Base-by-base conservation (phyloP, 2,113 vertebrate species). In the Australoheros scitulus region DNA sequence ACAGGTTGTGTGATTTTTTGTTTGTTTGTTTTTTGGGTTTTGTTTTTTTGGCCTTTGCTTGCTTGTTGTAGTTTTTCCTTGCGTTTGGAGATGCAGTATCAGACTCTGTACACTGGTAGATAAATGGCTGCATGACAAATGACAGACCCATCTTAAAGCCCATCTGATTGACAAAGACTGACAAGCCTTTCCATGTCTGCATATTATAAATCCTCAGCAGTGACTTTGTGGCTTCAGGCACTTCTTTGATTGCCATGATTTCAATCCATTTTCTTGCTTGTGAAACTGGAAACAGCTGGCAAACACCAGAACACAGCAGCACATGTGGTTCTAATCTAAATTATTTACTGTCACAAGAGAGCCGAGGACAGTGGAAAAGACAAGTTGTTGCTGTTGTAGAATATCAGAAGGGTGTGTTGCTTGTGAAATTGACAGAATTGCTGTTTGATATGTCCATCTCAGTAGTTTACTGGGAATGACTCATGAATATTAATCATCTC, bases 291-390 rank as follows among this genome's bases (percentile, higher is more conserved):
- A 76, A 68, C 85, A 80, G 76, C 77, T 29, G 24, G 17, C 65
- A 52, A 52, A 72, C 52, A 41, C 34, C 72, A 57, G 41, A 83
- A 52, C 56, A 61, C 15, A 36, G 72, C 56, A 41, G 24, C 22
- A 15, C 81, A 87, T 80, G 61, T 80, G 77, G 77, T 55, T 63
- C 32, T 41, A 41, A 72, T 84, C 43, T 11, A 64, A 84, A 75
- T 58, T 57, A 87, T 83, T 80, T 87, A 72, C 77, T 47, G 72
- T 58, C 61, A 57, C 29, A 32, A 32, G 81, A 77, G 55, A 65
- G 2, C 10, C 4, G 18, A 43, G 24, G 56, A 11, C 29, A 36
- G 29, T 29, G 61, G 41, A 68, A 68, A 0, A 61, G 56, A 77
- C 57, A 34, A 15, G 24, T 1, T 76, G n/a, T 43, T 76, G 52